Percentiles rank a stretch among this genome's conserved stretches.
These are phyloP conservation scores for Anas platyrhynchos DNA, from an alignment of 2,113 vertebrate genomes.

Conservation along the genomic window DNA sequence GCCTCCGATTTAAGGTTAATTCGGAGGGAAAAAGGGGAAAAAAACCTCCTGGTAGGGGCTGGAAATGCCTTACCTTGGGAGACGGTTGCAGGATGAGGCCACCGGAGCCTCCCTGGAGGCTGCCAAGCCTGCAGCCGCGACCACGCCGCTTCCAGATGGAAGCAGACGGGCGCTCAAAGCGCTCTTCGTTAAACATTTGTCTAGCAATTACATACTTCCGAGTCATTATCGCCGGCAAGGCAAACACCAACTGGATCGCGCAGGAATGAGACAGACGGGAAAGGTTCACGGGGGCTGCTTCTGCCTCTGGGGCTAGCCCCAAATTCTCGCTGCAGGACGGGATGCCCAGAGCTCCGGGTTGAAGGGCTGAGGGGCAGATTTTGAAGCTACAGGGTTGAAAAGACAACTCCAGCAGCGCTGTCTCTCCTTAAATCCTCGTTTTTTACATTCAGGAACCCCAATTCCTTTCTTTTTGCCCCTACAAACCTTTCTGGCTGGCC, in stretches of 20 bases:
- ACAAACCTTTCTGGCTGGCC: not conserved
- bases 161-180: constrained; percentile 36
- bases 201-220: constrained; percentile 26
- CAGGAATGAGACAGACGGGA: not conserved
- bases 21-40: not conserved
- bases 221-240: constrained; percentile 13
- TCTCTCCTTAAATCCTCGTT: not conserved
- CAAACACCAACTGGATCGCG: constrained; percentile 47
- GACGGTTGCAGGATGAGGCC: too few relatives aligned
- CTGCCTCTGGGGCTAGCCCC: not conserved
- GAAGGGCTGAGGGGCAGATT: not conserved
- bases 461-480: not conserved
- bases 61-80: too few relatives aligned
- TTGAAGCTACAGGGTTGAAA: not conserved
- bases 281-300: constrained; percentile 8
- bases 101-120: not conserved
- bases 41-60: not conserved
- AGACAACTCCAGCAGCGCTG: not conserved
- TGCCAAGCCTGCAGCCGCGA: not conserved
- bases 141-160: not conserved
- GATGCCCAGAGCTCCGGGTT: not conserved
- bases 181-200: constrained; percentile 59
- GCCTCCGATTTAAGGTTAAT: not conserved
- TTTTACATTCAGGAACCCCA: fast-evolving
- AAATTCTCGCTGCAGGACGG: not conserved